Base-by-base conservation (phyloP, 2,888 invertebrate species). In the Lochmaea capreae region DNA sequence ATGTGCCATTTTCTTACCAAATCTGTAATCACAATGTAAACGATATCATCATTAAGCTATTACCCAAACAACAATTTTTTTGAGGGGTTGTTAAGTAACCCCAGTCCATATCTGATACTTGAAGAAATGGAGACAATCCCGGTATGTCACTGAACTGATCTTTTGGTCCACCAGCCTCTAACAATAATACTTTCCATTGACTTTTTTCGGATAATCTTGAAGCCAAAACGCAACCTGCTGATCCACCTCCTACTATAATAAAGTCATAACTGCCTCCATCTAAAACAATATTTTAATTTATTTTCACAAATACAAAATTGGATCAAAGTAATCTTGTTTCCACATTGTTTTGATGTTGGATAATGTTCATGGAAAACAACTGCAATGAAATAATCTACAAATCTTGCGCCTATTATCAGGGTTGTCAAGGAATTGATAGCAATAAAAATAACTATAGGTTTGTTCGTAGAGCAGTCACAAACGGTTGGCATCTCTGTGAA, bases 181-280 rank as follows among this genome's bases (percentile, higher is more conserved):
- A 74, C 0, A 90, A 81, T 1, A 90, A 83, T 3, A 90, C 85
- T 57, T 84, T 88, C 86, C 87, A 87, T 65, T 84, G 80, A 0
- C 85, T 83, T 49, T 86, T 83, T 77, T 90, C 90, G 63, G 88
- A 88, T 26, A 90, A 81, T 61, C 90, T 81, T 71, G 86, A 85
- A 0, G 89, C 89, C 14, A 90, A 80, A 26, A 89, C 87, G 8
- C 89, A 85, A 9, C 89, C 90, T 4, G 89, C 85, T 1, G 88
- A 84, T 11, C 89, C 89, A 10, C 86, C 87, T 0, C 88, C 89
- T 3, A 89, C 85, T 42, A 89, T 80, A 72, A 88, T 85, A 72
- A 88, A 88, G 78, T 89, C 88, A 74, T 82, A 88, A 84, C 77
- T 77, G 58, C 80, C 77, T 5, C 77, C 76, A 54, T 81, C 83